These are phyloP conservation scores for Melanotaenia maccullochi DNA, from an alignment of 2,797 vertebrate species.

Conservation along the genomic window DNA sequence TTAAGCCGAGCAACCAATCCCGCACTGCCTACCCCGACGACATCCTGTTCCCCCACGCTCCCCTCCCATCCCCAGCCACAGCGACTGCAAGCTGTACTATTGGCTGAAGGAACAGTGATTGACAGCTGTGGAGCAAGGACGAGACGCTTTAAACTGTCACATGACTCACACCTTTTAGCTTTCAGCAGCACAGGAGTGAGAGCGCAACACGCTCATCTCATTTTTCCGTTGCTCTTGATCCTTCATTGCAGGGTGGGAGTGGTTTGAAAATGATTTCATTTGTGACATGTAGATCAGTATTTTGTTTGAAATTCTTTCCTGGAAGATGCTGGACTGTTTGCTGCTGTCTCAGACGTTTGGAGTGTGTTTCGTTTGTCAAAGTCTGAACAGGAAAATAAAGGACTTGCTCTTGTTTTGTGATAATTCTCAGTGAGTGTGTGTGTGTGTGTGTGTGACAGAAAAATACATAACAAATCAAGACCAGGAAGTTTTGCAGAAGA, in stretches of 20 bases:
- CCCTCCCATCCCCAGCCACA: slow-evolving; percentile 67
- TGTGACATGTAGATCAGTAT: slow-evolving; percentile 43
- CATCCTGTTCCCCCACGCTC: slow-evolving; percentile 60
- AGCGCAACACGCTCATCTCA: slow-evolving; percentile 26
- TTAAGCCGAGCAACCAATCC: slow-evolving; percentile 79
- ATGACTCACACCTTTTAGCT: slow-evolving; percentile 66
- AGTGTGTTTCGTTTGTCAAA: slow-evolving; percentile 32
- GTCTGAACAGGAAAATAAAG: slow-evolving; percentile 69
- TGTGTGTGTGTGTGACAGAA: not conserved
- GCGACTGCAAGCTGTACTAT: slow-evolving; percentile 77
- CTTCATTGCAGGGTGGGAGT: slow-evolving; percentile 44
- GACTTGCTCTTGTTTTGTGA: slow-evolving; percentile 43
- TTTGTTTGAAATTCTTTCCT: slow-evolving; percentile 49
- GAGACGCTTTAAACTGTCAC: slow-evolving; percentile 74
- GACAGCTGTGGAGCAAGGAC: slow-evolving; percentile 81
- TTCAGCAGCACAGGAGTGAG: slow-evolving; percentile 58
- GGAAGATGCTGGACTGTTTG: slow-evolving; percentile 66
- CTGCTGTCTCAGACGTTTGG: slow-evolving; percentile 39
- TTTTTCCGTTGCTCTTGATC: slow-evolving; percentile 5
- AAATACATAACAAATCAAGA: not conserved
- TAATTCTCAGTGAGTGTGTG: slow-evolving; percentile 21
- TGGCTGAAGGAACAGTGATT: slow-evolving; percentile 80
- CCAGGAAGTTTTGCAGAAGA: too few relatives aligned
- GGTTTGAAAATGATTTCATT: slow-evolving; percentile 41
- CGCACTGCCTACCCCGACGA: slow-evolving; percentile 80